phyloP scores from a whole-genome alignment of 92 coral and sea anemone genomes.

The Phenganax marumi region DNA sequence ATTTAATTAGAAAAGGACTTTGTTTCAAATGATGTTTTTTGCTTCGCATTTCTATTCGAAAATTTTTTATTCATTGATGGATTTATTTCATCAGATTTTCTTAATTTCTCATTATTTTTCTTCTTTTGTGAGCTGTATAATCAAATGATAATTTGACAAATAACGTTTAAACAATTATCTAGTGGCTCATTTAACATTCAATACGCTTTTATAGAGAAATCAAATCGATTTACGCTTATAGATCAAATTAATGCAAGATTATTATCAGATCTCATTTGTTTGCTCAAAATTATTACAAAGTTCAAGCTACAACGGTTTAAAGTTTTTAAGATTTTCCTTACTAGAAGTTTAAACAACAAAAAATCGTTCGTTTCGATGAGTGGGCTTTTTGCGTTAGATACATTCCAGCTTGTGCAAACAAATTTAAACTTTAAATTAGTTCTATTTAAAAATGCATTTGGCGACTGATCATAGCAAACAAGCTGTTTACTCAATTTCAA shows the following conservation, averaged over 20 bases:
- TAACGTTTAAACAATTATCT: constrained; percentile 38
- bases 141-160: constrained; percentile 41
- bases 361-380: neutral
- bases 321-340: neutral
- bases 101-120: constrained; percentile 24
- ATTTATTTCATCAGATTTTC: neutral
- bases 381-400: neutral
- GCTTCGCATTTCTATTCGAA: neutral
- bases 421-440: constrained; percentile 18
- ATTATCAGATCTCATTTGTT: too few species aligned
- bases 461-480: constrained; percentile 16
- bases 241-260: too few species aligned
- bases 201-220: too few species aligned
- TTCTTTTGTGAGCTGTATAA: constrained; percentile 23
- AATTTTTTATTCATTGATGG: neutral
- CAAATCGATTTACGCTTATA: too few species aligned
- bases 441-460: constrained; percentile 38
- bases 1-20: too few species aligned
- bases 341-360: neutral
- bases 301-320: neutral
- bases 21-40: too few species aligned
- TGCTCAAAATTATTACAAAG: too few species aligned
- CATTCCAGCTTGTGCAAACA: constrained; percentile 4
- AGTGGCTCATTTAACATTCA: constrained; percentile 20
- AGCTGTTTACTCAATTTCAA: constrained; percentile 19